phyloP scores from a whole-genome alignment of 2,888 invertebrate genomes.

The Pseudococcus jackbeardsleyi region DNA sequence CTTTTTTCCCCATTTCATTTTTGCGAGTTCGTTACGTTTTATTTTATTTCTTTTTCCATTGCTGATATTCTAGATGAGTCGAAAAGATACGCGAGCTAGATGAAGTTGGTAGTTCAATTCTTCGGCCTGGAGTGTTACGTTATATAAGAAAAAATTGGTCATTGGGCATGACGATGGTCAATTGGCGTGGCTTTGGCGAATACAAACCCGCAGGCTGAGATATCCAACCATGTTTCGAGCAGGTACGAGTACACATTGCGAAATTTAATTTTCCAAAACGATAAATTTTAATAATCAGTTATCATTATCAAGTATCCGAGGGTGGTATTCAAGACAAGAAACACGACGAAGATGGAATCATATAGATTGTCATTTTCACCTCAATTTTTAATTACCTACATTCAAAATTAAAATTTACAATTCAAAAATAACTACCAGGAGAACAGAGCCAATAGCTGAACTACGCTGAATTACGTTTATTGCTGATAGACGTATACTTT shows the following conservation, averaged over 20 bases:
- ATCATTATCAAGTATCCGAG: too few species aligned
- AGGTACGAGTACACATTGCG: not conserved
- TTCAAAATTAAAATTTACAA: too few species aligned
- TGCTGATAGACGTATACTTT: too few species aligned
- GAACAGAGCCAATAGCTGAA: too few species aligned
- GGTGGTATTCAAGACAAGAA: too few species aligned
- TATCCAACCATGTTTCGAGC: not conserved
- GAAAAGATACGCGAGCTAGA: not conserved
- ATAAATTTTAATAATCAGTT: not conserved
- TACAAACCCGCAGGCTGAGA: not conserved
- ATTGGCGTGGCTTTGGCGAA: not conserved
- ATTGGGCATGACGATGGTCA: not conserved
- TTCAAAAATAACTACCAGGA: too few species aligned
- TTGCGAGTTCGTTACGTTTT: not conserved
- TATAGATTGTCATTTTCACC: too few species aligned
- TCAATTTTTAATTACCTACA: too few species aligned
- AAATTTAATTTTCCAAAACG: not conserved
- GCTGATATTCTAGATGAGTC: not conserved
- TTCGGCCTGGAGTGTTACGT: not conserved
- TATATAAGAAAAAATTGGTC: not conserved
- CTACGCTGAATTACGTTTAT: too few species aligned
- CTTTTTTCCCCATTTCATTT: not conserved
- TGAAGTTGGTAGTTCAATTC: not conserved
- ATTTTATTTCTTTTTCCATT: not conserved
- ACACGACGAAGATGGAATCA: too few species aligned